Conservation (phyloP, 1,140 invertebrate genomes). For the Apocrypta bakeri region DNA sequence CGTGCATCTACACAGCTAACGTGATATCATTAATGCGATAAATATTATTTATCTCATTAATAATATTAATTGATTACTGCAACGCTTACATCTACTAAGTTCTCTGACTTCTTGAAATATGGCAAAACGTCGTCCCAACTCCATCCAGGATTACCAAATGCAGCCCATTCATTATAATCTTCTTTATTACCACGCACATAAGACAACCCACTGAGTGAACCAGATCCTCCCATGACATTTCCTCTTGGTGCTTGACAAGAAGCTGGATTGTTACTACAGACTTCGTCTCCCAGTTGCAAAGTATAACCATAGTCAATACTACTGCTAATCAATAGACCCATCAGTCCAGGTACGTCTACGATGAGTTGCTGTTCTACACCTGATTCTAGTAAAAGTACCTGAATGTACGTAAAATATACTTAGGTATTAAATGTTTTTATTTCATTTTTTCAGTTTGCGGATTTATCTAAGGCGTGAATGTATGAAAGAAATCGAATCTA, state of each 20-base stretch:
- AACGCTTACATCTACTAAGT: not conserved
- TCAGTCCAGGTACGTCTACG: slow-evolving; percentile 49
- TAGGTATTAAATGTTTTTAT: not conserved
- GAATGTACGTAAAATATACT: not conserved
- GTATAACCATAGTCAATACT: slow-evolving; percentile 33
- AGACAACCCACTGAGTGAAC: slow-evolving; percentile 53
- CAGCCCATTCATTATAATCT: slow-evolving; percentile 75
- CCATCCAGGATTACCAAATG: slow-evolving; percentile 74
- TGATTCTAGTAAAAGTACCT: slow-evolving; percentile 30
- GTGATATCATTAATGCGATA: not conserved
- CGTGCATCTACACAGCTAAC: too few relatives aligned
- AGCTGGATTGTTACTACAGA: not conserved
- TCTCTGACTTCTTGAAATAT: slow-evolving; percentile 75
- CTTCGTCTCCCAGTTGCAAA: not conserved
- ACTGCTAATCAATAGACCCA: not conserved
- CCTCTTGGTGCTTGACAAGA: not conserved
- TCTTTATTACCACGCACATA: slow-evolving; percentile 78
- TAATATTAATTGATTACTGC: not conserved
- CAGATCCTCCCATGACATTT: slow-evolving; percentile 75
- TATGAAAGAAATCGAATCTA: too few relatives aligned
- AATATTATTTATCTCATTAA: slow-evolving; percentile 37
- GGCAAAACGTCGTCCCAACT: slow-evolving; percentile 75
- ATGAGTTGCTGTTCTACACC: slow-evolving; percentile 39
- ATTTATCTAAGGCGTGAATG: too few relatives aligned
- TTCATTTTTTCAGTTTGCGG: not conserved